These are phyloP conservation scores for Drosophila barbarae DNA, from an alignment of 2,888 invertebrate genomes.

Conservation along the genomic window DNA sequence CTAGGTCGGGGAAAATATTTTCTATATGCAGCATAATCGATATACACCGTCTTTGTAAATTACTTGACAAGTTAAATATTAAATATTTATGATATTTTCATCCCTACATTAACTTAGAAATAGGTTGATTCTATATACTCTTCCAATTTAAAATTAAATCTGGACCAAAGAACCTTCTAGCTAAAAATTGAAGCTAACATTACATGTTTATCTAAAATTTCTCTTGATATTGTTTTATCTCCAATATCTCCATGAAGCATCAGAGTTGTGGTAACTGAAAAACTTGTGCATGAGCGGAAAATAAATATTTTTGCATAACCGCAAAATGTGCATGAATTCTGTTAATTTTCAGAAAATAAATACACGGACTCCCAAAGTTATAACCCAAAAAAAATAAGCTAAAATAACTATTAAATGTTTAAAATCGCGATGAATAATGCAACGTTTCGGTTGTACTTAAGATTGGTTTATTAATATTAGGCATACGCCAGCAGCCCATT, in stretches of 20 bases:
- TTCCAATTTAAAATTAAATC: too few relatives aligned
- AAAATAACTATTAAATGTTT: neutral
- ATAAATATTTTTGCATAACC: neutral
- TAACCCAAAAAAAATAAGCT: neutral
- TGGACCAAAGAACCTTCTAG: neutral
- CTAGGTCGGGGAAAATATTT: slow-evolving; percentile 49
- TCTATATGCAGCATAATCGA: neutral
- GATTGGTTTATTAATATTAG: too few relatives aligned
- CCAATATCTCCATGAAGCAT: neutral
- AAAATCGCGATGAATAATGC: accelerated
- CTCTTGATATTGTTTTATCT: too few relatives aligned
- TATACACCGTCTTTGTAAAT: neutral
- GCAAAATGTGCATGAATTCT: neutral
- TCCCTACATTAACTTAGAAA: too few relatives aligned
- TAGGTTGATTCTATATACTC: too few relatives aligned
- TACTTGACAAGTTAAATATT: neutral
- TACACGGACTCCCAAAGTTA: neutral
- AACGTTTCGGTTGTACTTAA: neutral
- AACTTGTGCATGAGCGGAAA: neutral
- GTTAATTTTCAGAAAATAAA: neutral
- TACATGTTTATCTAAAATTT: too few relatives aligned
- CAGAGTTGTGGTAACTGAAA: neutral
- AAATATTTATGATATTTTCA: too few relatives aligned
- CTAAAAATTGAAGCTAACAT: neutral
- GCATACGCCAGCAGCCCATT: too few relatives aligned